Conservation (phyloP, 2,888 invertebrate species). For the Lypha dubia region DNA sequence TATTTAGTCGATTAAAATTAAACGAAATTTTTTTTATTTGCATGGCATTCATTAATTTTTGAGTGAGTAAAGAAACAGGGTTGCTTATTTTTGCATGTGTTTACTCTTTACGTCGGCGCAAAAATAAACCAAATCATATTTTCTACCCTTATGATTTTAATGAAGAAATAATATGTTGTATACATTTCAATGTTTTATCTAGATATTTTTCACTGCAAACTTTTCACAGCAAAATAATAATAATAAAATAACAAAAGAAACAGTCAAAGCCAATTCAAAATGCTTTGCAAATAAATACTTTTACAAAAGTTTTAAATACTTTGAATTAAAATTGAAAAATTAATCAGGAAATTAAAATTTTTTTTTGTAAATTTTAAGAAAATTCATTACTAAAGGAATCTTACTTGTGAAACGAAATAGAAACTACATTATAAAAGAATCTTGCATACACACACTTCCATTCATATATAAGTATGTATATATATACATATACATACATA, state of each 20-base stretch:
- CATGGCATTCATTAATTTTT: background rate
- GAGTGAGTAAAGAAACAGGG: background rate
- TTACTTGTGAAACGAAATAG: constrained; percentile 25
- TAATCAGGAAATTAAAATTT: background rate
- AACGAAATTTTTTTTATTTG: background rate
- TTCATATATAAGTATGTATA: background rate
- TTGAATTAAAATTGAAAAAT: background rate
- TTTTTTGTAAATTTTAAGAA: background rate
- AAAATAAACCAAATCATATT: constrained; percentile 23
- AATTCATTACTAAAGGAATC: background rate
- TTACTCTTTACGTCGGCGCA: constrained; percentile 32
- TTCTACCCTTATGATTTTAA: constrained; percentile 29
- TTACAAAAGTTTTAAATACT: background rate
- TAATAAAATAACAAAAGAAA: constrained; percentile 9
- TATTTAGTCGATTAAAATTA: background rate
- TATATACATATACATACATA: background rate
- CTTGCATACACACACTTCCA: background rate
- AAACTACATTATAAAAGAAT: background rate
- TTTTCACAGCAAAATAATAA: constrained; percentile 46
- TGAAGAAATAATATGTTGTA: constrained; percentile 41
- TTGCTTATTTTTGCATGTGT: background rate
- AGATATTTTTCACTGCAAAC: constrained; percentile 32
- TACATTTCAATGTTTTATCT: constrained; percentile 52
- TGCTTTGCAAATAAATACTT: constrained; percentile 31
- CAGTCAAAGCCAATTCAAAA: constrained; percentile 10